Evolutionary conservation across 2,113 vertebrate species (phyloP).

Genomic region (Labeo rohita): DNA sequence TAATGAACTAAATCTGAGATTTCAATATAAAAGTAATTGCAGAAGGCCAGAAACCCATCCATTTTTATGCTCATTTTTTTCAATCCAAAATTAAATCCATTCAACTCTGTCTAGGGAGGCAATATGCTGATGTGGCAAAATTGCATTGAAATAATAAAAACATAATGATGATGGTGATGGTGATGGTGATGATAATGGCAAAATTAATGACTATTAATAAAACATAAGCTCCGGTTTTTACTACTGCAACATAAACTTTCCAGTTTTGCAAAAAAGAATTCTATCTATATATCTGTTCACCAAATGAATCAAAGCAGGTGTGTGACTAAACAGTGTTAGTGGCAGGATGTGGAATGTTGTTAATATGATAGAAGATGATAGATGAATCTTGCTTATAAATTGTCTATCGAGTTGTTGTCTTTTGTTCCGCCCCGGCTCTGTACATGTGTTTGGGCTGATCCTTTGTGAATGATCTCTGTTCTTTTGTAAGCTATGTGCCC

Average conservation of each 20-base stretch:
- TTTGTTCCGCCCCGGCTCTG: conserved; percentile 45
- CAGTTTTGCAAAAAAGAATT: background rate
- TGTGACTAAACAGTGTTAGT: conserved; percentile 36
- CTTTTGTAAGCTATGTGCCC: conserved; percentile 63
- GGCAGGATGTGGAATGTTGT: conserved; percentile 18
- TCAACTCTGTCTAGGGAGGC: background rate
- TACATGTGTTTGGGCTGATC: conserved; percentile 38
- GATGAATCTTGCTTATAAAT: conserved; percentile 29
- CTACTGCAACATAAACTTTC: conserved; percentile 3
- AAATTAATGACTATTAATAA: conserved; percentile 13
- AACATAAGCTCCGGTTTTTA: background rate
- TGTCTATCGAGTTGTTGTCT: conserved; percentile 34
- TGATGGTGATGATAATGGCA: background rate
- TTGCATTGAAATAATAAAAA: conserved; percentile 13
- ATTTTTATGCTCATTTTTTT: conserved; percentile 9
- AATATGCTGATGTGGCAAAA: background rate
- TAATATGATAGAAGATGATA: conserved; percentile 46
- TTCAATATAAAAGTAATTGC: conserved; percentile 25
- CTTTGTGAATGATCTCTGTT: conserved; percentile 55
- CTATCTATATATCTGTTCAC: conserved; percentile 11
- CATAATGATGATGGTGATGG: background rate
- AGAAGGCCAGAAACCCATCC: conserved; percentile 13
- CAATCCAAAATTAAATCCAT: background rate
- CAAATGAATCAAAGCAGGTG: conserved; percentile 1
- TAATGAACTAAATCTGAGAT: conserved; percentile 13